Evolutionary conservation across 2,797 vertebrate species (phyloP).

Genomic region (Benthosema pterotum): DNA sequence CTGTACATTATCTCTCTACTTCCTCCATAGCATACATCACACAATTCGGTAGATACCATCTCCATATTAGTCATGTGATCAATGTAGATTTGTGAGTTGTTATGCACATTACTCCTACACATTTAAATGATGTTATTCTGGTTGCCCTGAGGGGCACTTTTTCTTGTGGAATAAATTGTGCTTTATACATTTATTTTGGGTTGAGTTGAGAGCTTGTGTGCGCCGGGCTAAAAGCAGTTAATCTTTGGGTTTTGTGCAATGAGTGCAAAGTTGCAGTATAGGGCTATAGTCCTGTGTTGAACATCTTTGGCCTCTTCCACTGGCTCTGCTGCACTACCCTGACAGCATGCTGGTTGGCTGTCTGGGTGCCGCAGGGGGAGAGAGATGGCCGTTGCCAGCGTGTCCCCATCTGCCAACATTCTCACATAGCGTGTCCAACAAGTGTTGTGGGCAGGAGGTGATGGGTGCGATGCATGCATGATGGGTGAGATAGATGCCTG

Average conservation of each 20-base stretch:
- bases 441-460: constrained; percentile 47
- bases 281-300: constrained; percentile 42
- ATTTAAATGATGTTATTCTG: too few relatives aligned
- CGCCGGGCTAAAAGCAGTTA: not conserved
- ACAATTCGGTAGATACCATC: too few relatives aligned
- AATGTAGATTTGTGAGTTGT: too few relatives aligned
- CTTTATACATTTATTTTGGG: too few relatives aligned
- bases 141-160: too few relatives aligned
- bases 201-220: too few relatives aligned
- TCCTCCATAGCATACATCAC: too few relatives aligned
- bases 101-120: too few relatives aligned
- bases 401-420: constrained; percentile 63
- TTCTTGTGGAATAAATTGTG: too few relatives aligned
- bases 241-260: not conserved
- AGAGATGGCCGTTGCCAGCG: constrained; percentile 36
- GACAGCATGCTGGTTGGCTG: constrained; percentile 36
- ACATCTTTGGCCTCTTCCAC: constrained; percentile 29
- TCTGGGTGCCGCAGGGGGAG: constrained; percentile 10
- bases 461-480: constrained; percentile 11
- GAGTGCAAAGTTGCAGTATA: not conserved
- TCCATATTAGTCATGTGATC: too few relatives aligned
- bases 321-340: constrained; percentile 10
- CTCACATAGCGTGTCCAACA: constrained; percentile 35
- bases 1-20: too few relatives aligned
- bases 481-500: too few relatives aligned